A percentile compares a stretch with the other conserved stretches of the same genome.
phyloP scores from a whole-genome alignment of 2,888 invertebrate genomes.

The Alentia gelatinosa region DNA sequence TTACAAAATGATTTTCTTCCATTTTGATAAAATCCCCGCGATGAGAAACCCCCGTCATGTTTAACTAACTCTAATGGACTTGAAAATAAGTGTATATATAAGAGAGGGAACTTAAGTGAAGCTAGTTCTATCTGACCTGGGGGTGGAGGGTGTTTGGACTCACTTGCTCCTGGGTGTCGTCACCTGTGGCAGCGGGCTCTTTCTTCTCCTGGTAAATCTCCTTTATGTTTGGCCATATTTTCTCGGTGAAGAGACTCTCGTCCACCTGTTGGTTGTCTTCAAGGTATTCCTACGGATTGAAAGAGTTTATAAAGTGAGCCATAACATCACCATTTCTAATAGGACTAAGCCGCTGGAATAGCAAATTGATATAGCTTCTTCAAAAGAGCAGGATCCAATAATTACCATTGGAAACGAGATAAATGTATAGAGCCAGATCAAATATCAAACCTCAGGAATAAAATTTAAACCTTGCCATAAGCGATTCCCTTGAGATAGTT shows the following conservation, averaged over 20 bases:
- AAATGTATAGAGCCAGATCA: too few species aligned
- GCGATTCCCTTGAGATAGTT: too few species aligned
- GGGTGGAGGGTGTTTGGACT: background rate
- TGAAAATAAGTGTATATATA: background rate
- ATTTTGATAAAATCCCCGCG: background rate
- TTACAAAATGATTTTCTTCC: background rate
- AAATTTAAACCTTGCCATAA: too few species aligned
- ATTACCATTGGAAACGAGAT: too few species aligned
- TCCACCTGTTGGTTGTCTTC: constrained; percentile 75
- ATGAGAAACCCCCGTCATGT: background rate
- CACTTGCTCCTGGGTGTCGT: background rate
- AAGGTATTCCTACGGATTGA: constrained; percentile 80
- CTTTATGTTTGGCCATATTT: constrained; percentile 79
- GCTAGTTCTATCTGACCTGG: background rate
- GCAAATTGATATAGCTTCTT: too few species aligned
- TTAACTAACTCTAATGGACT: background rate
- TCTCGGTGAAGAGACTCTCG: constrained; percentile 71
- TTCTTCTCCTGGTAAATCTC: constrained; percentile 70
- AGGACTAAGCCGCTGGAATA: too few species aligned
- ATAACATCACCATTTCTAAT: too few species aligned
- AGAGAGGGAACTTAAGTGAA: background rate
- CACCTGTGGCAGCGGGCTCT: background rate
- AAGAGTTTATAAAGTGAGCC: too few species aligned
- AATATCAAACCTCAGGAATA: too few species aligned
- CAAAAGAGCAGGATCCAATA: too few species aligned